Base-by-base conservation (phyloP, 1,140 invertebrate species). In the Drosophila watanabei region DNA sequence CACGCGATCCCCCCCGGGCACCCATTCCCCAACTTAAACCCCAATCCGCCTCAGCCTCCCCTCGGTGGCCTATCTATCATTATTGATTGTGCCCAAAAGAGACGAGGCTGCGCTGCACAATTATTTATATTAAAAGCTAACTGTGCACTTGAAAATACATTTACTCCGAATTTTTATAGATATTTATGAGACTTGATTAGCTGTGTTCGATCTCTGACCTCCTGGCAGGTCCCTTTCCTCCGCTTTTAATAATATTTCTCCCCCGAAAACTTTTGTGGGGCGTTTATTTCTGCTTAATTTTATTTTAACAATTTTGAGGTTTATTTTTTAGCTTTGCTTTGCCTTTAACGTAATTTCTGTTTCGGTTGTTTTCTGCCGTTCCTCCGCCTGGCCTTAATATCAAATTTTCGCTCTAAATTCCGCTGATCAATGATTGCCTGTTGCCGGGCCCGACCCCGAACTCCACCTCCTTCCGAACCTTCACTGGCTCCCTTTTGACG, bases 401-500 rank as follows among this genome's bases (percentile, higher is more conserved):
- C 78, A 88, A 88, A 89, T 89, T 89, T 88, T 88, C 85, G 87
- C 82, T 90, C 86, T 90, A 90, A 90, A 90, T 90, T 90, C 86
- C 87, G 61, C 79, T 90, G 86, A 90, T 90, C 86, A 90, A 91
- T 90, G 87, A 90, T 90, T 90, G 86, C 86, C 86, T 90, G 81
- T 82, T 71, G 71, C 56, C 52, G 39, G 59, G 45, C 52, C 77
- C 46, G 30, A 52, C 0, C 51, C 48, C 14, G 7, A 37, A 37
- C 86, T 54, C 37, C 73, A 64, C 63, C 63, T 59, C 39, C 49
- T 49, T n/a, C 39, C 28, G 46, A 14, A 14, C 28, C 59, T 13
- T 24, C 16, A 10, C 60, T 58, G 46, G 24, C 18, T 37, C n/a
- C 43, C 68, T 82, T 82, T 79, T 75, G 54, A 68, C 65, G 71